Percentiles rank a stretch among this genome's conserved stretches.
Evolutionary conservation across 92 coral and sea anemone genomes (phyloP).

Genomic region (Epizoanthus scotinus): DNA sequence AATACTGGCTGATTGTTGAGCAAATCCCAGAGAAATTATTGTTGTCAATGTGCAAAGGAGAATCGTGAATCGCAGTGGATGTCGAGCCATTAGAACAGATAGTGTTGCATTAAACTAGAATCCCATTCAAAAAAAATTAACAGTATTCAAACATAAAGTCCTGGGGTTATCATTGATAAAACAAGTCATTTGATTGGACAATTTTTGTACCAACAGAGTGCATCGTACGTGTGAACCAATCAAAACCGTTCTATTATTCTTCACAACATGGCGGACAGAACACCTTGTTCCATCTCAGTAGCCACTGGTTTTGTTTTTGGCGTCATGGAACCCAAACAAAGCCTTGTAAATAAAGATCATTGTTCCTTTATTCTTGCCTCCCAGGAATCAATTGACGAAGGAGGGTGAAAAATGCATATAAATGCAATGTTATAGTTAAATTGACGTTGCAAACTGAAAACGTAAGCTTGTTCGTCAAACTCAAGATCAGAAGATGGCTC

Average conservation of each 20-base stretch:
- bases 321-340: conserved; percentile 33
- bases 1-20: background rate
- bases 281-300: background rate
- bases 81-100: too few relatives aligned
- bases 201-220: too few relatives aligned
- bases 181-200: conserved; percentile 12
- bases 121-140: too few relatives aligned
- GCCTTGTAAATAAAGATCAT: background rate
- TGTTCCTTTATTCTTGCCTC: conserved; percentile 11
- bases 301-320: background rate
- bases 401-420: background rate
- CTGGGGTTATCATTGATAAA: background rate
- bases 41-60: background rate
- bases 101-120: too few relatives aligned
- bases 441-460: background rate
- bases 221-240: background rate
- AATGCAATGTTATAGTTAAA: background rate
- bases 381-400: conserved; percentile 9
- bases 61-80: background rate
- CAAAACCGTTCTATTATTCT: background rate
- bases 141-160: too few relatives aligned
- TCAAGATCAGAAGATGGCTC: background rate
- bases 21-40: background rate
- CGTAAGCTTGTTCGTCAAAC: background rate
- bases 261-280: conserved; percentile 9